A percentile compares a stretch with the other conserved stretches of the same genome.
Evolutionary conservation across 1,140 invertebrate species (phyloP).

Genomic region (Conus betulinus): DNA sequence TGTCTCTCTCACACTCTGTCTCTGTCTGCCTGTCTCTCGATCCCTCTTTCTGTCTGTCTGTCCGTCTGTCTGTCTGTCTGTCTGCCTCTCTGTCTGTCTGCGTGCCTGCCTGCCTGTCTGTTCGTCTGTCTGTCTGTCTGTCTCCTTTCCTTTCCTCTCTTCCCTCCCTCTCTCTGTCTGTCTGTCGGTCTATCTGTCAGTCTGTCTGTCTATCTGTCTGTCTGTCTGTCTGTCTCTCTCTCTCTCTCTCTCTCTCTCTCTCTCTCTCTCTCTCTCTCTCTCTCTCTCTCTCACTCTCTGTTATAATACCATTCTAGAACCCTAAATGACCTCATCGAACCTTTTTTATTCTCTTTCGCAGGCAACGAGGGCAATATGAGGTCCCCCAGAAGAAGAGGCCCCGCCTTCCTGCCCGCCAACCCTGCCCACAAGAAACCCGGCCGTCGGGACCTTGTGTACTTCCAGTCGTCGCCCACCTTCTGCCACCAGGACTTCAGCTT

Average conservation of each 20-base stretch:
- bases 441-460: conserved; percentile 87
- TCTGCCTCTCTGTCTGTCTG: too few species aligned
- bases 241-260: background rate
- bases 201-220: background rate
- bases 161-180: too few species aligned
- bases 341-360: background rate
- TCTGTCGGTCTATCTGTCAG: background rate
- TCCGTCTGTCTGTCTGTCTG: too few species aligned
- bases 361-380: conserved; percentile 28
- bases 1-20: too few species aligned
- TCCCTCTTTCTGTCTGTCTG: too few species aligned
- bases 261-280: background rate
- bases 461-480: conserved; percentile 93
- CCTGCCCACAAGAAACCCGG: conserved; percentile 66
- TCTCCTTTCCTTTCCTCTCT: too few species aligned
- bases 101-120: too few species aligned
- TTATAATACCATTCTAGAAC: background rate
- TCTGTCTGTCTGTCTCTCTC: background rate
- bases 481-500: conserved; percentile 86
- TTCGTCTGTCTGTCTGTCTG: too few species aligned
- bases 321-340: too few species aligned
- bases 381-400: conserved; percentile 25
- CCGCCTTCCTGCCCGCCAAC: conserved; percentile 64
- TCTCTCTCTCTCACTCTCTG: background rate
- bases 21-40: too few species aligned